These are phyloP conservation scores for Carposina sasakii DNA, from an alignment of 1,140 invertebrate genomes.

Conservation along the genomic window DNA sequence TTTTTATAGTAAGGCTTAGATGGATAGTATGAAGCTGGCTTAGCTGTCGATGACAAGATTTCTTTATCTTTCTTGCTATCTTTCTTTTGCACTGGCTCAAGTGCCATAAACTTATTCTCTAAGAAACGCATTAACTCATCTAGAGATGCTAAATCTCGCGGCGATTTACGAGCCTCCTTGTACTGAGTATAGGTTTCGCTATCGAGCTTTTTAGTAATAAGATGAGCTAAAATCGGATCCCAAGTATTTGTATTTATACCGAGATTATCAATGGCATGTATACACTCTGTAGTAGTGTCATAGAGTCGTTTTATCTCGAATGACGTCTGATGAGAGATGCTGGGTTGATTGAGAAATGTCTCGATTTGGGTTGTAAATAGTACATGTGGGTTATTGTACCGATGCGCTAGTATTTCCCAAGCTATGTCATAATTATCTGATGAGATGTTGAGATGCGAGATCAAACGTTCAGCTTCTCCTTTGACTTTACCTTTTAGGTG, in stretches of 20 bases:
- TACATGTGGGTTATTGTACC: constrained; percentile 1
- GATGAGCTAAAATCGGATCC: background rate
- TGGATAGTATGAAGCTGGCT: too few relatives aligned
- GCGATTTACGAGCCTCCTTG: background rate
- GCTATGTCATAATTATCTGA: background rate
- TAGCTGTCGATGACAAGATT: too few relatives aligned
- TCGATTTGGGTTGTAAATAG: background rate
- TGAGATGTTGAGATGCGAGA: background rate
- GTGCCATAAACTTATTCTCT: background rate
- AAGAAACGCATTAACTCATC: background rate
- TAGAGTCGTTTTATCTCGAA: background rate
- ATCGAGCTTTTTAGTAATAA: background rate
- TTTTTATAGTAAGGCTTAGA: too few relatives aligned
- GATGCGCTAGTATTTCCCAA: background rate
- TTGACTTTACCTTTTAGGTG: constrained; percentile 9
- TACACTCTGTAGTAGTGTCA: constrained; percentile 1
- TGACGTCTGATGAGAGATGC: background rate
- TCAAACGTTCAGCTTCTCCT: constrained; percentile 1
- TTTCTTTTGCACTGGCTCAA: background rate
- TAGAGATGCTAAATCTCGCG: background rate
- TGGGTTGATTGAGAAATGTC: background rate
- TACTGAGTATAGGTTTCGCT: background rate
- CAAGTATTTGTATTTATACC: background rate
- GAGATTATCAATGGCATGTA: background rate
- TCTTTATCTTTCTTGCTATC: too few relatives aligned